Percentiles rank a stretch among this genome's conserved stretches.
Evolutionary conservation across 2,797 vertebrate species (phyloP).

Genomic region (Rallus crepitans): DNA sequence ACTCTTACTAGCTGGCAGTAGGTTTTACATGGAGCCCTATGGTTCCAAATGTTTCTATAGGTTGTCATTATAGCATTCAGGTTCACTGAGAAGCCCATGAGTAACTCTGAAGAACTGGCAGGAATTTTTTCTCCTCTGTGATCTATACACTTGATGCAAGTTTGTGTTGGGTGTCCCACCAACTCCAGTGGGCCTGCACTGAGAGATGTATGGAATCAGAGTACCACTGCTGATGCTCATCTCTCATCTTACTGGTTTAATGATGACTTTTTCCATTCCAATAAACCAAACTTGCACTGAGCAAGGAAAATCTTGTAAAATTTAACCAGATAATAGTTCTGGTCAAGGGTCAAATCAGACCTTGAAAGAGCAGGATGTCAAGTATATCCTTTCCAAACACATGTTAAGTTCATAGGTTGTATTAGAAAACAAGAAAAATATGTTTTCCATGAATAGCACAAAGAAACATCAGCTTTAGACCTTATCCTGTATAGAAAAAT

Average conservation of each 20-base stretch:
- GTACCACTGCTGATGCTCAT: neutral
- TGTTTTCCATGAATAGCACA: neutral
- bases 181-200: neutral
- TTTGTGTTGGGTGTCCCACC: neutral
- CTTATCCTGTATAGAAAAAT: neutral
- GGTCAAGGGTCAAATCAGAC: conserved; percentile 13
- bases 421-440: neutral
- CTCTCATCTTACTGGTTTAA: neutral
- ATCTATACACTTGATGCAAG: neutral
- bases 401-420: neutral
- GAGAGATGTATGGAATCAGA: neutral
- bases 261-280: neutral
- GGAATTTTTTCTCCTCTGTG: neutral
- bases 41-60: neutral
- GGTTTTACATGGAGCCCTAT: neutral
- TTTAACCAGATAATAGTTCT: conserved; percentile 14
- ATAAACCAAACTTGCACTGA: neutral
- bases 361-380: neutral
- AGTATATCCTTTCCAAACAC: neutral
- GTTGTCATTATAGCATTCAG: neutral
- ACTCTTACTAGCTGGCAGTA: neutral
- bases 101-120: neutral
- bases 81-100: neutral
- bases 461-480: neutral
- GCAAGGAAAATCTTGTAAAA: neutral